Evolutionary conservation across 2,797 vertebrate species (phyloP).

Genomic region (Eupleurogrammus muticus): DNA sequence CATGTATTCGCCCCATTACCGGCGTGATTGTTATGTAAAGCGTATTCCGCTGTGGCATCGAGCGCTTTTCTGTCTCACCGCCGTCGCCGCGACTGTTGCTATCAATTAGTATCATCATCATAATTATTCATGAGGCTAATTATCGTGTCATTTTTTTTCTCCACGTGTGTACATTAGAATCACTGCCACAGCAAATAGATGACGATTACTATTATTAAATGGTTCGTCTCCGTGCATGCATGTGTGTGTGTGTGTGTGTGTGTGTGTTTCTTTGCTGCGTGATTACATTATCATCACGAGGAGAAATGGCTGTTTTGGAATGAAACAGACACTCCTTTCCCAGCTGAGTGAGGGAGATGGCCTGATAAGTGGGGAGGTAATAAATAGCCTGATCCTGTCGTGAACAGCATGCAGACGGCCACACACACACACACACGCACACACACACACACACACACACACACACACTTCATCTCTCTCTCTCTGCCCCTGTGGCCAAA

Average conservation of each 20-base stretch:
- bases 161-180: slow-evolving; percentile 25
- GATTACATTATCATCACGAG: slow-evolving; percentile 49
- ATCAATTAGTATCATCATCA: slow-evolving; percentile 56
- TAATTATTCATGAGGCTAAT: slow-evolving; percentile 61
- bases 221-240: slow-evolving; percentile 8
- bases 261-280: slow-evolving; percentile 19
- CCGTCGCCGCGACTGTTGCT: slow-evolving; percentile 19
- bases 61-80: slow-evolving; percentile 5
- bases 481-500: slow-evolving; percentile 72
- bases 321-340: slow-evolving; percentile 51
- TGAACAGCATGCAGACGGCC: slow-evolving; percentile 60
- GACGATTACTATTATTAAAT: slow-evolving; percentile 49
- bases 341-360: slow-evolving; percentile 57
- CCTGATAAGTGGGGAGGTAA: slow-evolving; percentile 75
- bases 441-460: slow-evolving; percentile 27
- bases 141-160: slow-evolving; percentile 43
- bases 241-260: neutral
- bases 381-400: slow-evolving; percentile 70
- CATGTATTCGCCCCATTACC: neutral
- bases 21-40: slow-evolving; percentile 23
- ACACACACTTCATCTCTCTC: slow-evolving; percentile 17
- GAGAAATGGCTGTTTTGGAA: slow-evolving; percentile 53
- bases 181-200: slow-evolving; percentile 39
- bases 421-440: slow-evolving; percentile 12
- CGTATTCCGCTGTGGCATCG: slow-evolving; percentile 28